Conservation (phyloP, 2,113 vertebrate species). For the Hystrix brachyura region DNA sequence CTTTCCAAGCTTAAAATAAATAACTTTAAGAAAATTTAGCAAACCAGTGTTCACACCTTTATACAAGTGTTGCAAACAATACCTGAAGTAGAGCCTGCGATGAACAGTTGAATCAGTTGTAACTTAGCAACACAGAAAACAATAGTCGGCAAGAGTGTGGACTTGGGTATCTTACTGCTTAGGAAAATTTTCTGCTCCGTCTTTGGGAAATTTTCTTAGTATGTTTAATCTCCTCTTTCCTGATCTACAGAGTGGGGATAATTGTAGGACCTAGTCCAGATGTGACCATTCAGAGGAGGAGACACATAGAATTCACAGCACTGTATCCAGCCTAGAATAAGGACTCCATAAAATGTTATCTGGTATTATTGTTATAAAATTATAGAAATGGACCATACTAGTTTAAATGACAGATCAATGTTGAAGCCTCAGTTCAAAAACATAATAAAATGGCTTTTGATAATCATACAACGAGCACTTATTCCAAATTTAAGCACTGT, state of each 20-base stretch:
- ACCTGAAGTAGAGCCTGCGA: neutral
- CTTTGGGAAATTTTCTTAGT: neutral
- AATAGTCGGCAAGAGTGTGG: neutral
- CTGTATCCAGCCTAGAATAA: neutral
- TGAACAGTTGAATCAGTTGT: neutral
- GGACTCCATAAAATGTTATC: neutral
- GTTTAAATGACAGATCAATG: neutral
- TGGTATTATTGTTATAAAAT: neutral
- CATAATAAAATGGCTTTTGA: slow-evolving; percentile 21
- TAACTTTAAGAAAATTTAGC: neutral
- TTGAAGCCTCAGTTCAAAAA: slow-evolving; percentile 28
- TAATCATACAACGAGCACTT: neutral
- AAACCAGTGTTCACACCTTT: neutral
- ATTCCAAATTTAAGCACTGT: neutral
- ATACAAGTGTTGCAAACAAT: neutral
- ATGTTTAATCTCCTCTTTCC: neutral
- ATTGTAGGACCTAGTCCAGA: neutral
- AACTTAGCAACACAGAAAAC: neutral
- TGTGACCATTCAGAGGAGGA: neutral
- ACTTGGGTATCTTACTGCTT: neutral
- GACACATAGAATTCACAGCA: neutral
- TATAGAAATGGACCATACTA: neutral
- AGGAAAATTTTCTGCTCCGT: neutral
- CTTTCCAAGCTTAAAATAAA: neutral
- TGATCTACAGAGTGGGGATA: neutral